Evolutionary conservation across 2,113 vertebrate species (phyloP), one percentile per base, ranked within the genome.

Genomic region (Ceyx margarethae): DNA sequence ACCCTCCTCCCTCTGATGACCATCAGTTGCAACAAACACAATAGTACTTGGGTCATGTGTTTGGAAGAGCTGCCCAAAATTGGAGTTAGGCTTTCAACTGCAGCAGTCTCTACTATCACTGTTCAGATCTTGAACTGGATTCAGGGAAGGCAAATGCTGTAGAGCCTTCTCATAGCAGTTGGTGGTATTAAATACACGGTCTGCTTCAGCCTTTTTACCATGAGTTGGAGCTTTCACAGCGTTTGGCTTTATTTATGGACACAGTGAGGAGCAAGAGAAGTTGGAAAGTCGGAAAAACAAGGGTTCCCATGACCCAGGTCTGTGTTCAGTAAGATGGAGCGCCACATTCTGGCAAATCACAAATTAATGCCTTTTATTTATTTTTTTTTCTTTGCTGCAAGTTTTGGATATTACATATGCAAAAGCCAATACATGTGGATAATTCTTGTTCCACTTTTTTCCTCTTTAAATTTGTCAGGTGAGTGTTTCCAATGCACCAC

Each of bases 161-260:
- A 7, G 40, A 57, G 23, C 21, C 54, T 69, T 60, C 54, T 78
- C 21, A 8, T 22, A 89, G 81, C 50, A 81, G 58, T 48, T 90
- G 77, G 15, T 12, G 2, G 1, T n/a, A 8, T 69, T 76, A 15
- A 73, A 29, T 42, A 43, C 50, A 13, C 2, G 4, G 11, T 28
- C 35, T 64, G 31, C 54, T 72, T 54, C 2, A 1, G 18, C 7
- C 23, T n/a, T 37, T 67, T 45, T 25, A 21, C 23, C 0, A 0
- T 10, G 54, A 60, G 23, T 20, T 81, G 77, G 53, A 90, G n/a
- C 17, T 5, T 62, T 68, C 23, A 2, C 13, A 33, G 60, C 26
- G 3, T 78, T 84, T 89, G 82, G n/a, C 19, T 29, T 78, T 26
- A 23, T 73, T 72, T 69, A 25, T 71, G 58, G 37, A 18, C 60